Conservation (phyloP, 2,797 vertebrate species). For the Oreonectes daqikongensis region DNA sequence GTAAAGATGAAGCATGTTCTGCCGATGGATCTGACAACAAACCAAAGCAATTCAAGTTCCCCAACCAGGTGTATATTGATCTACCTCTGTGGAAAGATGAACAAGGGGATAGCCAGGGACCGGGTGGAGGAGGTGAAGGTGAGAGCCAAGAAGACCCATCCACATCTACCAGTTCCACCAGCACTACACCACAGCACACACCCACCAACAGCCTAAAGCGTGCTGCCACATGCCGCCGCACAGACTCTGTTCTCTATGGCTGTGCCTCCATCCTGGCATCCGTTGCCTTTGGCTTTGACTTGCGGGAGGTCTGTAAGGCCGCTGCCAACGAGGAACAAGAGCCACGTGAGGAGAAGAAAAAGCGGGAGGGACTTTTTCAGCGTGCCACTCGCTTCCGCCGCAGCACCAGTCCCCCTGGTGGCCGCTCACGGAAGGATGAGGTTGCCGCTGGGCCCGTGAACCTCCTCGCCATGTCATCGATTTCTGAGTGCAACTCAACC, state of each 20-base stretch:
- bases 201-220: conserved; percentile 86
- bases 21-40: conserved; percentile 82
- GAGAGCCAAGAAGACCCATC: conserved; percentile 79
- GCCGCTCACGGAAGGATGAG: conserved; percentile 77
- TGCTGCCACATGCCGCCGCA: conserved; percentile 75
- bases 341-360: conserved; percentile 82
- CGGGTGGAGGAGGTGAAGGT: conserved; percentile 60
- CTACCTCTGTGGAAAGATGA: conserved; percentile 93
- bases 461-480: conserved; percentile 84
- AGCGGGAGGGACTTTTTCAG: conserved; percentile 86
- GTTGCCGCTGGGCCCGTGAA: conserved; percentile 65
- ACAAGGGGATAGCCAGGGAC: conserved; percentile 73
- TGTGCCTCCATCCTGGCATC: conserved; percentile 87
- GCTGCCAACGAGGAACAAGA: conserved; percentile 75
- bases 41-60: conserved; percentile 90
- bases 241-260: conserved; percentile 81
- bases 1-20: conserved; percentile 77
- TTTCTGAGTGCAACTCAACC: conserved; percentile 82
- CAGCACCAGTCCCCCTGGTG: conserved; percentile 78
- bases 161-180: conserved; percentile 70
- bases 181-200: conserved; percentile 75
- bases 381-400: conserved; percentile 83
- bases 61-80: conserved; percentile 88
- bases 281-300: conserved; percentile 86
- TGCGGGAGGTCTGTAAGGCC: conserved; percentile 78